Base-by-base conservation (phyloP, 2,797 vertebrate genomes). In the Lepilemur ruficaudatus region DNA sequence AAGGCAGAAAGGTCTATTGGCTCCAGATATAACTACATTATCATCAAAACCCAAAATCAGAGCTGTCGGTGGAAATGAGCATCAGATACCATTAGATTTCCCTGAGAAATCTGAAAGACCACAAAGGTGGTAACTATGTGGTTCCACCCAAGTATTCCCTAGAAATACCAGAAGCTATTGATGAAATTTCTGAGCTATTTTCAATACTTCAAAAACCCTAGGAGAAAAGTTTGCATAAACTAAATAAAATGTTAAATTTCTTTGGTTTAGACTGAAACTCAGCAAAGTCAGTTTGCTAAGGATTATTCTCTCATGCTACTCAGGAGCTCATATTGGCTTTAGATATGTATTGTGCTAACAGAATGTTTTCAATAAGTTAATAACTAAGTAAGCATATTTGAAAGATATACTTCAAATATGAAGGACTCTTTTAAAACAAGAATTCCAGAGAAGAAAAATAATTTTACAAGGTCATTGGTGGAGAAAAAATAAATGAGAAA, bases 131-230 rank as follows among this genome's bases (percentile, higher is more conserved):
- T 69, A n/a, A 43, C 43, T n/a, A 17, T 7, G 5, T n/a, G 50
- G 3, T 65, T 55, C 43, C 32, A 78, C 3, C 6, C 11, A 61
- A 87, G 6, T 38, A 32, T 48, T 88, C 43, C 32, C 59, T 67
- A 90, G 50, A 95, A 82, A 48, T 57, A 55, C 50, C 20, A 79
- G 48, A 70, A 59, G 15, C 8, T 43, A 35, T 22, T 41, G 11
- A 46, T 76, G 79, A 48, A 32, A 91, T 93, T 89, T 90, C 84
- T 88, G 38, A 84, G 52, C 30, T 57, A 32, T 87, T 89, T 87
- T 76, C 65, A 88, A 35, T 67, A 69, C 69, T 18, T 82, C 63
- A 50, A 85, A 65, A 84, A 38, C 13, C 11, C 65, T 86, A 80
- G 59, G 25, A 89, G 86, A 65, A 91, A 94, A 46, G 10, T 76